Base-by-base conservation (phyloP, 2,888 invertebrate species). In the Andricus curvator region DNA sequence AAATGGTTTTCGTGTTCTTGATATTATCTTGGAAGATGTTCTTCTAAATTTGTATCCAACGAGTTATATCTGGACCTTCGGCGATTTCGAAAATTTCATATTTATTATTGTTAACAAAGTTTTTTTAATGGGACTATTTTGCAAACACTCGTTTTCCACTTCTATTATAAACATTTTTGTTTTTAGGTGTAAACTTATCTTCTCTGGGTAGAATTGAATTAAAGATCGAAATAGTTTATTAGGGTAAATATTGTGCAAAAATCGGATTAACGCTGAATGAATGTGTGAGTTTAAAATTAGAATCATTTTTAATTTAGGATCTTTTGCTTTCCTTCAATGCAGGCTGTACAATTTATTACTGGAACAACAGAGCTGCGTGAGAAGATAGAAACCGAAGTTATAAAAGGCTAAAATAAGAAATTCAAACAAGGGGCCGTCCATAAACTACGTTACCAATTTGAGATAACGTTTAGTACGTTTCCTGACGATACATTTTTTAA, bases 371-470 rank as follows among this genome's bases (percentile, higher is more conserved):
- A 29, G 44, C 48, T 33, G 29, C 48, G 33, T 51, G 48, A 51
- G 51, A 70, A 70, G 70, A 70, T 70, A 48, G 33, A 33, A 70
- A 70, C 51, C 70, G 56, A 70, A 51, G 29, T 70, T 70, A 51
- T 51, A 70, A 70, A 70, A 56, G 51, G 29, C 51, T 29, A 51
- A 70, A 51, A 29, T 70, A 51, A 70, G 48, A 70, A 22, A 22
- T 66, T 67, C 20, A 67, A 68, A 68, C n/a, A 44, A 44, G 44
- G 15, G 44, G 41, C 41, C 37, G 8, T 9, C 37, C 37, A 37
- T 37, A 8, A 37, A 37, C 37, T 37, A 37, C 37, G 37, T 37
- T 37, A 1, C 9, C 37, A 9, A 37, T 37, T 37, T 37, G 0
- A 37, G 37, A 37, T 37, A 9, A 37, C 8, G 37, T 37, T 37